Percentiles rank a stretch among this genome's conserved stretches.
These are phyloP conservation scores for Paracanthobrama guichenoti DNA, from an alignment of 2,113 vertebrate genomes.

Conservation along the genomic window DNA sequence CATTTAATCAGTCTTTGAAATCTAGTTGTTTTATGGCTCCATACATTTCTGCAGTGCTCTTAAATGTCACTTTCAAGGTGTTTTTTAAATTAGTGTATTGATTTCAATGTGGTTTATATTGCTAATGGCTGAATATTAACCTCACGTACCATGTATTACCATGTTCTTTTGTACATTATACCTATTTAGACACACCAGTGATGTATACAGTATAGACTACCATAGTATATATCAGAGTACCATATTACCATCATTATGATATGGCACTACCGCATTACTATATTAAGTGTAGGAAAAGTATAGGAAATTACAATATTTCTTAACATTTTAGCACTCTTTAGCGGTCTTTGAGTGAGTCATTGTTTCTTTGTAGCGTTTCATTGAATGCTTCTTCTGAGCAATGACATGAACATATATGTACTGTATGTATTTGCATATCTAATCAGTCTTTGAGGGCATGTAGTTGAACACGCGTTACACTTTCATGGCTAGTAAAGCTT, in stretches of 20 bases:
- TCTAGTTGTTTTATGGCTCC: not conserved
- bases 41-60: not conserved
- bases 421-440: not conserved
- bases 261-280: not conserved
- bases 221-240: not conserved
- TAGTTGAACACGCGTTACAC: not conserved
- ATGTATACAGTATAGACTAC: not conserved
- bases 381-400: not conserved
- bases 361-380: not conserved
- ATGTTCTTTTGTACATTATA: not conserved
- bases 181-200: not conserved
- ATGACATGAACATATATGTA: not conserved
- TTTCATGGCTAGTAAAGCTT: not conserved
- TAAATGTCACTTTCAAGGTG: not conserved
- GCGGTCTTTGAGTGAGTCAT: not conserved
- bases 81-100: not conserved
- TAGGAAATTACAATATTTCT: not conserved
- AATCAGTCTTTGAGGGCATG: slow-evolving; percentile 1
- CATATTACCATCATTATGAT: not conserved
- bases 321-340: not conserved
- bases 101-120: not conserved
- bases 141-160: not conserved
- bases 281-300: not conserved
- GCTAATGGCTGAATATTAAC: not conserved
- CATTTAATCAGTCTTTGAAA: not conserved